Conservation (phyloP, 2,113 vertebrate species). For the Eclectus roratus region DNA sequence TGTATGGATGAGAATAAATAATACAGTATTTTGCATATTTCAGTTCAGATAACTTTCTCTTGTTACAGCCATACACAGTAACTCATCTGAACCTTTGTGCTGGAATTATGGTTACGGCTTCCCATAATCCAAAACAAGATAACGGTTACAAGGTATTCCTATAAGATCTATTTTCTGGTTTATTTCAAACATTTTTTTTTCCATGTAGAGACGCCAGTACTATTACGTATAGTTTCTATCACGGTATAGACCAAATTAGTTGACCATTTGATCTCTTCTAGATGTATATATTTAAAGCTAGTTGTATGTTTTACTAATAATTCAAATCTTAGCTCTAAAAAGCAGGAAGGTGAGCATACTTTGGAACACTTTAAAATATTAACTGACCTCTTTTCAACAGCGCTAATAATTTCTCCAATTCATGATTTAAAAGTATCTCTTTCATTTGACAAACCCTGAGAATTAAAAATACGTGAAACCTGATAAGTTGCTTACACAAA, state of each 20-base stretch:
- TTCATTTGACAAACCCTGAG: background rate
- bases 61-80: constrained; percentile 89
- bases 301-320: background rate
- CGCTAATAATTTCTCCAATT: background rate
- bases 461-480: background rate
- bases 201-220: background rate
- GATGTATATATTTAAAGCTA: background rate
- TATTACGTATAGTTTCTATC: background rate
- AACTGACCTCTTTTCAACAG: background rate
- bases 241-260: background rate
- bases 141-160: constrained; percentile 94
- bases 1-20: background rate
- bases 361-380: background rate
- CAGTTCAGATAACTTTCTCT: background rate
- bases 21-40: background rate
- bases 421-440: background rate
- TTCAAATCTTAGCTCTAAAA: background rate
- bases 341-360: background rate
- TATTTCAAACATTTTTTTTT: background rate
- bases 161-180: background rate
- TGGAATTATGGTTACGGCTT: constrained; percentile 96
- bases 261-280: background rate
- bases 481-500: background rate
- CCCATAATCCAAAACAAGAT: constrained; percentile 97
- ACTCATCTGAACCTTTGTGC: constrained; percentile 87